A percentile compares a stretch with the other conserved stretches of the same genome.
Evolutionary conservation across 2,113 vertebrate species (phyloP).

Genomic region (Rattus norvegicus): GRCr8 NC_086020.1:225455001-225455500

Average conservation of each 20-base stretch:
- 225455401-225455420: not conserved
- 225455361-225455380: not conserved
- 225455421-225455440: not conserved
- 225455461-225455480: not conserved
- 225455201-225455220: no score
- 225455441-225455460: fast-evolving
- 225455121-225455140: not conserved
- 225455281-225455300: not conserved
- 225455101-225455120: not conserved
- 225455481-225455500: not conserved
- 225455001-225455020: not conserved
- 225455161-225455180: no score
- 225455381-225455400: not conserved
- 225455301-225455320: not conserved
- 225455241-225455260: not conserved
- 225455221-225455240: no score
- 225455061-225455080: not conserved
- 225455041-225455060: not conserved
- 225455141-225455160: no score
- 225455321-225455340: not conserved
- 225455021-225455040: not conserved
- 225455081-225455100: not conserved
- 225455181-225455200: no score
- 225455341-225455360: not conserved
- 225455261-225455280: not conserved